Base-by-base conservation (phyloP, 2,888 invertebrate genomes). In the Protodeltote pygarga region DNA sequence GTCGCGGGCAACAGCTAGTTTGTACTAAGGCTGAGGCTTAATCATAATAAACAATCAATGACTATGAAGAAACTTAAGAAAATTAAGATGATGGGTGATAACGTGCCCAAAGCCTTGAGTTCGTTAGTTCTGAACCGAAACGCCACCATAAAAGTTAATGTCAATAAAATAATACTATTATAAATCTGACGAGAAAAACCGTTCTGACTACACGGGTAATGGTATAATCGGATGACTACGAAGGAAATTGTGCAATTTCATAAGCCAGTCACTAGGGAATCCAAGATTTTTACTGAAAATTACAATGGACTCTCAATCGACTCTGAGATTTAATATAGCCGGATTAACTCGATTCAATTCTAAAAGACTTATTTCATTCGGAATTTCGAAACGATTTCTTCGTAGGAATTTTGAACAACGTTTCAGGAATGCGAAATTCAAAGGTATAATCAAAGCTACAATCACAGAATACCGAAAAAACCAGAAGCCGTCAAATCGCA, bases 221-320 rank as follows among this genome's bases (percentile, higher is more conserved):
- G 6, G 34, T 28, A 47, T 48, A 63, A 66, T 57, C 35, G 45
- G 21, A 39, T 28, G 34, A 44, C 33, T 21, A 8, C 32, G 11
- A 25, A 58, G 64, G 53, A 67, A 61, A 67, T 67, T 57, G 46
- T 29, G 33, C 52, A 48, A 58, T 64, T 42, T 31, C 16, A 28
- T 24, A 16, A 44, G 23, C 23, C 31, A 11, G 39, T 45, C 54
- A 40, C 49, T 3, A 13, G 38, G 11, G 54, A 41, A 3, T 23
- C 9, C 21, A 14, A 20, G 10, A 14, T 28, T 33, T 28, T 24
- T 25, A 35, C 38, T 15, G 15, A 25, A 35, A 28, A 23, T 10
- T 19, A 14, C 13, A 14, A 23, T 34, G 33, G 31, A 23, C 21
- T 23, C 2, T 20, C 21, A 10, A 21, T 41, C 17, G 11, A 25